Conservation (phyloP, 2,797 vertebrate species). For the Telmatherina bonti region DNA sequence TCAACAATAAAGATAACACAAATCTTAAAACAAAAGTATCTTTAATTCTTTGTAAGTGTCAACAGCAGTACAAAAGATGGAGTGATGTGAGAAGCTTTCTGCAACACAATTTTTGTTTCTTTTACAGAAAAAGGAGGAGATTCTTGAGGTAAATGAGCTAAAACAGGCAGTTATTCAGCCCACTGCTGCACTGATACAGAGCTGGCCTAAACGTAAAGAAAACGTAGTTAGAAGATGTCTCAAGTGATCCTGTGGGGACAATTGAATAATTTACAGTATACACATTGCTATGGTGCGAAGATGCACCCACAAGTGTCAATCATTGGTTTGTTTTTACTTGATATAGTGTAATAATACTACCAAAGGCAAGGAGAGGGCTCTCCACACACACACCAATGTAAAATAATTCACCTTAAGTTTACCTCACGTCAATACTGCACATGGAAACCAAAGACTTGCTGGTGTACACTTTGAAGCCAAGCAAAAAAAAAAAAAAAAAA, state of each 20-base stretch:
- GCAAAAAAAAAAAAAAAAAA: conserved; percentile 82
- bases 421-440: conserved; percentile 99
- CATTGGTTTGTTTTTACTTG: conserved; percentile 83
- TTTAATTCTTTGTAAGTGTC: conserved; percentile 99
- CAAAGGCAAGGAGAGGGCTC: conserved; percentile 91
- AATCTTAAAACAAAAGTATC: conserved; percentile 99
- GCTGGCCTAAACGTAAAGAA: conserved; percentile 87
- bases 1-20: conserved; percentile 52
- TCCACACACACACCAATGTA: conserved; percentile 93
- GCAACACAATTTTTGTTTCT: conserved; percentile 81
- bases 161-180: conserved; percentile 92
- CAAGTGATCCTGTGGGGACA: conserved; percentile 91
- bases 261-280: conserved; percentile 80
- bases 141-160: conserved; percentile 99
- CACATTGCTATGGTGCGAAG: conserved; percentile 90
- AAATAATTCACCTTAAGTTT: conserved; percentile 93
- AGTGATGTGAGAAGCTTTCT: conserved; percentile 96
- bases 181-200: conserved; percentile 88
- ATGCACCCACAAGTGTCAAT: conserved; percentile 88
- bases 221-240: conserved; percentile 92
- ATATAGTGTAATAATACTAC: conserved; percentile 90
- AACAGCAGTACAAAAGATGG: conserved; percentile 99
- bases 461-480: conserved; percentile 96
- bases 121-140: conserved; percentile 95
- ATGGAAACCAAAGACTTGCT: conserved; percentile 95